Percentiles rank a stretch among this genome's conserved stretches.
Conservation (phyloP, 2,888 invertebrate genomes). For the Caenorhabditis afra region DNA sequence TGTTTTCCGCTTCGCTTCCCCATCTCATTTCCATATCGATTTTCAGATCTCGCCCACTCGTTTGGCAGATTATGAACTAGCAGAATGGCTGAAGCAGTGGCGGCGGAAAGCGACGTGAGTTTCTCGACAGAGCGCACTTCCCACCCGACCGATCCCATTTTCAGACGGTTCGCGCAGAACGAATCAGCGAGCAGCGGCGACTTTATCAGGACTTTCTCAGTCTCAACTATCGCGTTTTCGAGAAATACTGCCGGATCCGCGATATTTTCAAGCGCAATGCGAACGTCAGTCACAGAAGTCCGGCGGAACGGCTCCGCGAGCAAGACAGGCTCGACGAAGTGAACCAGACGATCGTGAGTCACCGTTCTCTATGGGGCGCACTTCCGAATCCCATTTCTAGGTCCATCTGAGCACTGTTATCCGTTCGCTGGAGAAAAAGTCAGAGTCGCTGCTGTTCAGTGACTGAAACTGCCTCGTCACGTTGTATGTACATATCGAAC, state of each 20-base stretch:
- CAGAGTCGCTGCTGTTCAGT: slow-evolving; percentile 30
- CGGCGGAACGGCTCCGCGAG: slow-evolving; percentile 15
- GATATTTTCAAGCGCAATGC: slow-evolving; percentile 24
- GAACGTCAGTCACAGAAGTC: slow-evolving; percentile 12
- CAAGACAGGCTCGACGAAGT: slow-evolving; percentile 20
- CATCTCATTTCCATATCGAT: slow-evolving; percentile 21
- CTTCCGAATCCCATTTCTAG: neutral
- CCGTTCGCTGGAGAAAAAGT: slow-evolving; percentile 25
- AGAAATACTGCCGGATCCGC: slow-evolving; percentile 36
- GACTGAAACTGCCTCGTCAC: slow-evolving; percentile 17
- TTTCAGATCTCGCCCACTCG: slow-evolving; percentile 18
- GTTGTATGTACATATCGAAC: slow-evolving; percentile 43
- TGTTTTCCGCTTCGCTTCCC: neutral
- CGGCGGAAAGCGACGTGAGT: slow-evolving; percentile 18
- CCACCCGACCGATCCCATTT: slow-evolving; percentile 1
- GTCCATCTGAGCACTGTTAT: slow-evolving; percentile 11
- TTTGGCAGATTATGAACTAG: slow-evolving; percentile 18
- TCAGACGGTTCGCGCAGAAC: slow-evolving; percentile 10
- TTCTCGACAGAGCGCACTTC: neutral
- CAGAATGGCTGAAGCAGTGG: slow-evolving; percentile 5
- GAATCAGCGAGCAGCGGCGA: slow-evolving; percentile 9
- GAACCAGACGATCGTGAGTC: slow-evolving; percentile 14
- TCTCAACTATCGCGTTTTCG: slow-evolving; percentile 40
- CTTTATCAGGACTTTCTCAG: slow-evolving; percentile 36
- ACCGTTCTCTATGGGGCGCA: neutral